Base-by-base conservation (phyloP, 2,797 vertebrate genomes). In the Ibycter americanus region DNA sequence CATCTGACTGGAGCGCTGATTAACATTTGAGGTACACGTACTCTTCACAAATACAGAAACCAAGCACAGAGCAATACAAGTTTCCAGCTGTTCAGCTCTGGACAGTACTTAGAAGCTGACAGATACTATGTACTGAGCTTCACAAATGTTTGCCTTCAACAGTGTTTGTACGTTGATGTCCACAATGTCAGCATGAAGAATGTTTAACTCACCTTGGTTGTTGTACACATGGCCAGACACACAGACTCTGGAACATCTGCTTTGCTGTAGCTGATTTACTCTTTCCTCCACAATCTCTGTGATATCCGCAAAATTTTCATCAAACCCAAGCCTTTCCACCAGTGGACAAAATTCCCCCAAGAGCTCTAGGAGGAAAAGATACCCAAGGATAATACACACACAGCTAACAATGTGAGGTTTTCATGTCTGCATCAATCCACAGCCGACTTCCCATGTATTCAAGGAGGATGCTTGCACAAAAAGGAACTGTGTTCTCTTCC, bases 281-380 rank as follows among this genome's bases (percentile, higher is more conserved):
- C 97, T 98, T 59, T 84, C 98, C 87, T 99, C 98, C 20, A 99
- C 98, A 46, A 99, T 89, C 77, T 98, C 98, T 36, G 99, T 99
- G 89, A 99, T 17, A 42, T 99, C 99, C 97, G 99, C 84, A 93
- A 99, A 99, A 97, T 99, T 99, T 97, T 99, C 99, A 90, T 99
- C 99, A 92, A 99, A 99, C 38, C 99, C 99, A 49, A 99, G 98
- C 79, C 99, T 98, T 94, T 99, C 99, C 40, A 99, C 99, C 74
- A 99, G 86, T 1, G 98, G 98, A 97, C 98, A 98, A 96, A 98
- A 98, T 49, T 99, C 98, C 97, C 98, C 98, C 97, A 99, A 93
- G 87, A 99, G 90, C 67, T 98, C 99, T 99, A 96, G 46, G 90
- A 61, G 73, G 79, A 80, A 93, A 89, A 67, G 51, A 55, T 2